Percentiles rank a stretch among this genome's conserved stretches.
These are phyloP conservation scores for Varanus komodoensis DNA, from an alignment of 2,113 vertebrate genomes.

Conservation along the genomic window DNA sequence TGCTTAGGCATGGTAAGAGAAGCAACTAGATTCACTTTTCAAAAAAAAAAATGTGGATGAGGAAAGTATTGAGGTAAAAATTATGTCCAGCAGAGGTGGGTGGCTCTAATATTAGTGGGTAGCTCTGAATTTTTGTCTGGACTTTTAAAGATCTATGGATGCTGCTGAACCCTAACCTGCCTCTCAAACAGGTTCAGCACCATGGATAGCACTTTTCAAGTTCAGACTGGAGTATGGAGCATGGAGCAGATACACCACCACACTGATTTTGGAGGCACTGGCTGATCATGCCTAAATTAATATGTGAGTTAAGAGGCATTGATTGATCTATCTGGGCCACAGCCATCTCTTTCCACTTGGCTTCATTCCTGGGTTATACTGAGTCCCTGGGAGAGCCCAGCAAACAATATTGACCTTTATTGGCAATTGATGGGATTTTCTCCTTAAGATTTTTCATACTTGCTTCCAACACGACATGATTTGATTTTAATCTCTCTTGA, in stretches of 20 bases:
- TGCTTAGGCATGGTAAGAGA: no score
- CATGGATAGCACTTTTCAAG: no score
- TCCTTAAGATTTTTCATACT: background rate
- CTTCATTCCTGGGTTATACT: background rate
- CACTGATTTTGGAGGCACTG: no score
- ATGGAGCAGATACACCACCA: no score
- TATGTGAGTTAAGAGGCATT: background rate
- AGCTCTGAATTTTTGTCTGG: no score
- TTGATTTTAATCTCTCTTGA: background rate
- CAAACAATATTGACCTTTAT: background rate
- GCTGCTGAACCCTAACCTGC: no score
- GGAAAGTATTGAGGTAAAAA: background rate
- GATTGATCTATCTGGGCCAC: background rate
- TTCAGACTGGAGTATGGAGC: no score
- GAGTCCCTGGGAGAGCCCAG: background rate
- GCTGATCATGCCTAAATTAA: background rate
- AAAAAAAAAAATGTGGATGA: no score
- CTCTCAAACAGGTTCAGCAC: no score
- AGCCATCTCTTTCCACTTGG: background rate
- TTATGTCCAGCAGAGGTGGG: background rate
- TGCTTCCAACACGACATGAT: background rate
- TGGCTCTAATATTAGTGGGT: no score
- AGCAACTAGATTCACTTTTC: background rate
- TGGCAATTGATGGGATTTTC: background rate
- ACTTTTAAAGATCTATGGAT: no score